A percentile compares a stretch with the other conserved stretches of the same genome.
These are phyloP conservation scores for Dendrolimus houi DNA, from an alignment of 2,888 invertebrate species.

Conservation along the genomic window DNA sequence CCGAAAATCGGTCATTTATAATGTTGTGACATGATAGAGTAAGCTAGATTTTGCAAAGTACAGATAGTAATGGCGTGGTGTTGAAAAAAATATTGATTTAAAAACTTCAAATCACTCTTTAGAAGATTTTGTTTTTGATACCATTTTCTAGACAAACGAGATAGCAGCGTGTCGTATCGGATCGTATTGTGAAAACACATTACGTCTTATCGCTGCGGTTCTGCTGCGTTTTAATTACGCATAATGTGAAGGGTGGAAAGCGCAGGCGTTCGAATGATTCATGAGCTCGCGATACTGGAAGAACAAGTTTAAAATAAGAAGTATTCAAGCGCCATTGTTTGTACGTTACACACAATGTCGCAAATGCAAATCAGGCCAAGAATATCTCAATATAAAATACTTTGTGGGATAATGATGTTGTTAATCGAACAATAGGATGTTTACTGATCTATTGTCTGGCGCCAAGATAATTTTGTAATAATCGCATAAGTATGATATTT, in stretches of 20 bases:
- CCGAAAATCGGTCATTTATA: too few relatives aligned
- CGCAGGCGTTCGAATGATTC: slow-evolving; percentile 39
- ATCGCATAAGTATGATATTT: too few relatives aligned
- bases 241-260: slow-evolving; percentile 28
- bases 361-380: not conserved
- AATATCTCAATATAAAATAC: not conserved
- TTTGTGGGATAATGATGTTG: not conserved
- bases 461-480: too few relatives aligned
- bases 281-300: slow-evolving; percentile 17
- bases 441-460: too few relatives aligned
- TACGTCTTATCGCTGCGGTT: slow-evolving; percentile 5
- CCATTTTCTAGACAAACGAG: too few relatives aligned
- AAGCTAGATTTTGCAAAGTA: too few relatives aligned
- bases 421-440: not conserved
- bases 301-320: not conserved
- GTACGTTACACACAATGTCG: not conserved
- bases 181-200: not conserved
- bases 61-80: too few relatives aligned
- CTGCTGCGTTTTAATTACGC: slow-evolving; percentile 31
- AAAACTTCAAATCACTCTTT: too few relatives aligned
- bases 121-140: too few relatives aligned
- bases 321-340: slow-evolving; percentile 1
- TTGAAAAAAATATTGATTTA: too few relatives aligned
- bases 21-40: too few relatives aligned
- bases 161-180: not conserved